Evolutionary conservation across 2,113 vertebrate genomes (phyloP), one percentile per base, ranked within the genome.

Genomic region (Gallinago paraguaiae): DNA sequence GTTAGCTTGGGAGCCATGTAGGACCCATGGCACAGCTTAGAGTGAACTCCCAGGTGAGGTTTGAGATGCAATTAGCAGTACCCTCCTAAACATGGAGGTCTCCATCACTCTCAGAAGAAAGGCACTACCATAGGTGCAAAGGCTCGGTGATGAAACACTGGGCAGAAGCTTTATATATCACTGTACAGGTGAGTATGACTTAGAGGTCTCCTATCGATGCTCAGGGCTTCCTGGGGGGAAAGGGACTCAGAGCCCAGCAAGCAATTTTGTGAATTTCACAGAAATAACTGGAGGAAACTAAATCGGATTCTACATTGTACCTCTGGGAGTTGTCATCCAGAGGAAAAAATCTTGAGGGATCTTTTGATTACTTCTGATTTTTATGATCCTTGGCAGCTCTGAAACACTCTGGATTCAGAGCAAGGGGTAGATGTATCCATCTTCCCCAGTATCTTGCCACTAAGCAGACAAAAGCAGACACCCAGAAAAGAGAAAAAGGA

Each of bases 371-470:
- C 33, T 76, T 79, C 28, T 33, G n/a, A 81, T 90, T 74, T 74
- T 81, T 37, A 54, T 51, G 18, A 70, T 74, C 46, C 54, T 61
- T 37, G 54, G 27, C 30, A 81, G 56, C 39, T 75, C 39, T 78
- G 71, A 86, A 85, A 63, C 10, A 86, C 17, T 90, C 85, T 41
- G 5, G 64, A 77, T 95, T 93, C 80, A 83, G 23, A 68, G 56
- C 35, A 83, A 71, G 39, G 46, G 27, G 56, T 48, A 37, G 16
- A 79, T 60, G 6, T 45, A 82, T 68, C 48, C 6, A 24, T 70
- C 81, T 86, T 84, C 35, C 33, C 18, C 30, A 46, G 61, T 71
- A 78, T 75, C 69, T 61, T 79, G 64, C 23, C 81, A 82, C 56
- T 50, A 71, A 78, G 13, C 27, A 90, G 50, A 61, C 22, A 61